Percentiles rank a stretch among this genome's conserved stretches.
phyloP scores from a whole-genome alignment of 1,140 invertebrate species.

The Hestina assimilis region DNA sequence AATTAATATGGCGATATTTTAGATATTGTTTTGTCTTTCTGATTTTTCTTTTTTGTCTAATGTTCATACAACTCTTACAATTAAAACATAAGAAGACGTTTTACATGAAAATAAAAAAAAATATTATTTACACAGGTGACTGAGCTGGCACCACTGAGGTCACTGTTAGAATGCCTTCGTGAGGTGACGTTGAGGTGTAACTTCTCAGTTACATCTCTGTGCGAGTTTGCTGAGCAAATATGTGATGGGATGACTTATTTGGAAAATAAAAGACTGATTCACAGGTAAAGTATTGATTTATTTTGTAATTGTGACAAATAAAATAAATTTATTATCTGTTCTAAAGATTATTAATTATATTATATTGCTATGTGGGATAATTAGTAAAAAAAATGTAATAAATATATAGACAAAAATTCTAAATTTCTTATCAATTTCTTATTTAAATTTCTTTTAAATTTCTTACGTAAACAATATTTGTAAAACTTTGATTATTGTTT shows the following conservation, averaged over 20 bases:
- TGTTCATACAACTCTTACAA: no score
- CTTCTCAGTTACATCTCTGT: slow-evolving; percentile 93
- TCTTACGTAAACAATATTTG: no score
- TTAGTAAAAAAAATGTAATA: no score
- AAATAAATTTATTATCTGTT: no score
- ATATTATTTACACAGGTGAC: slow-evolving; percentile 84
- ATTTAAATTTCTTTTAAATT: no score
- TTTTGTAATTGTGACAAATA: not conserved
- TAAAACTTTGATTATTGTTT: no score
- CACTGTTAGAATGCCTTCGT: slow-evolving; percentile 96
- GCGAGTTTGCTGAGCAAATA: slow-evolving; percentile 96
- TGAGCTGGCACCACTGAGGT: slow-evolving; percentile 95
- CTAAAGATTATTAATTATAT: no score
- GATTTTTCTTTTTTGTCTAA: no score
- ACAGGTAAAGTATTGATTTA: slow-evolving; percentile 79
- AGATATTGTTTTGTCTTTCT: no score
- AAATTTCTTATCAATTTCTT: no score
- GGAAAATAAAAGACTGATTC: slow-evolving; percentile 95
- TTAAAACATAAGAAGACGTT: not conserved
- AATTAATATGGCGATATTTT: no score
- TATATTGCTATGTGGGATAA: not conserved
- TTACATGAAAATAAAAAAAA: not conserved
- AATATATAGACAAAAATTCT: no score
- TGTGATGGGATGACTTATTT: slow-evolving; percentile 98
- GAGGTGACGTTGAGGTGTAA: slow-evolving; percentile 92